Evolutionary conservation across 1,140 invertebrate species (phyloP).

Genomic region (Akabosia matsudoensis): DNA sequence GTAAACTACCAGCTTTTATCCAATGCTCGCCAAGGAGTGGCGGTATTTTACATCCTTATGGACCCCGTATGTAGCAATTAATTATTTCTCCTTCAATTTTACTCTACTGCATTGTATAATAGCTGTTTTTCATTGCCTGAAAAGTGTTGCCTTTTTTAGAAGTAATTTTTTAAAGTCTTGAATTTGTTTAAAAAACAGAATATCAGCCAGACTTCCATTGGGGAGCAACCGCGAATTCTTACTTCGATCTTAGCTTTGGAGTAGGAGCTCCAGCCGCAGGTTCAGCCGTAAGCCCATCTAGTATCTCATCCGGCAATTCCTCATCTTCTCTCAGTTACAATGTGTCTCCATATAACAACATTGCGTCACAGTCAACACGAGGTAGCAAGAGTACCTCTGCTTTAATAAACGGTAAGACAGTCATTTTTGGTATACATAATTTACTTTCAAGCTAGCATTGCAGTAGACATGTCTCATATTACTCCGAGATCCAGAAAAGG

Average conservation of each 20-base stretch:
- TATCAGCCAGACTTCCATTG: conserved; percentile 29
- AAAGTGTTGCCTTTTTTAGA: too few species aligned
- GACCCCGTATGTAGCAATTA: conserved; percentile 14
- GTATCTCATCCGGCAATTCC: conserved; percentile 27
- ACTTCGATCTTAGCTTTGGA: conserved; percentile 16
- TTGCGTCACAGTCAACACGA: conserved; percentile 29
- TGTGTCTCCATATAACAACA: conserved; percentile 26
- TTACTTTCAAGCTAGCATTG: background rate
- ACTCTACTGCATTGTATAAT: too few species aligned
- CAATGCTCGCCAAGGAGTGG: conserved; percentile 22
- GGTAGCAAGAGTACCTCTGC: conserved; percentile 18
- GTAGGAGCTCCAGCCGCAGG: conserved; percentile 15
- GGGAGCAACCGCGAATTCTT: conserved; percentile 14
- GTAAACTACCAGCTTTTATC: conserved; percentile 29
- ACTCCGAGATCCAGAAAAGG: too few species aligned
- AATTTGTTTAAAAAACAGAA: background rate
- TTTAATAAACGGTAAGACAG: conserved; percentile 36
- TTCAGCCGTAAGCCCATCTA: conserved; percentile 21
- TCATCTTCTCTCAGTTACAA: conserved; percentile 15
- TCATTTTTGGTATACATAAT: background rate
- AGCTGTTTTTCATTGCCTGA: too few species aligned
- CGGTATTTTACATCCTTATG: conserved; percentile 2
- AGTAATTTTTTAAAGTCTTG: too few species aligned
- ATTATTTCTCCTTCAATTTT: background rate
- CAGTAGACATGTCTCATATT: too few species aligned